Percentiles rank a stretch among this genome's conserved stretches.
These are phyloP conservation scores for Oscheius sp. DNA, from an alignment of 2,888 invertebrate genomes.

Conservation along the genomic window DNA sequence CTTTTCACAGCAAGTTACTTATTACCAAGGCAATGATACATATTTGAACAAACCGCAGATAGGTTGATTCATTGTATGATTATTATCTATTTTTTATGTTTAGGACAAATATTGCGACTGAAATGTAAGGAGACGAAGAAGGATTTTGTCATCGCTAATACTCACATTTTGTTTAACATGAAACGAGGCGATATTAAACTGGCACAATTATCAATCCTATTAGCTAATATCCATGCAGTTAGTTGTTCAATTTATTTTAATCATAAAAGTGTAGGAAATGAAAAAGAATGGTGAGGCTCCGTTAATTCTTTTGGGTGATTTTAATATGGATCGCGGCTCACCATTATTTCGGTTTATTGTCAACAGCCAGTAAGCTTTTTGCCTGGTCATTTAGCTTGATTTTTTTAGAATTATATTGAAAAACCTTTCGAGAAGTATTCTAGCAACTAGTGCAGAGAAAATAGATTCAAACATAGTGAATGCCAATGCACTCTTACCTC, in stretches of 20 bases:
- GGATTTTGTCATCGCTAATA: constrained; percentile 83
- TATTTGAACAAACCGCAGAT: constrained; percentile 53
- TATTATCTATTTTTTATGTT: neutral
- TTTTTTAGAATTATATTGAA: neutral
- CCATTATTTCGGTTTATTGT: constrained; percentile 80
- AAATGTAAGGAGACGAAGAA: constrained; percentile 36
- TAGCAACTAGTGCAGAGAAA: constrained; percentile 28
- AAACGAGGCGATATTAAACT: constrained; percentile 86
- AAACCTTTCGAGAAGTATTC: constrained; percentile 17
- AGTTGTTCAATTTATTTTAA: neutral
- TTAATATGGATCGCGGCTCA: constrained; percentile 84
- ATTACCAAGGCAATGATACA: constrained; percentile 72
- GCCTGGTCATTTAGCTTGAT: no score
- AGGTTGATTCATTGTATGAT: constrained; percentile 30
- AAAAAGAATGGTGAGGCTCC: constrained; percentile 73
- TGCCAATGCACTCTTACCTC: constrained; percentile 17
- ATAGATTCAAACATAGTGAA: constrained; percentile 1
- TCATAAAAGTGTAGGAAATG: constrained; percentile 26
- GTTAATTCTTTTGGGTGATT: constrained; percentile 88
- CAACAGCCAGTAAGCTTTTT: constrained; percentile 53
- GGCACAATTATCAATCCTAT: constrained; percentile 84
- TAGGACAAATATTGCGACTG: constrained; percentile 55
- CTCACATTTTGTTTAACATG: constrained; percentile 92
- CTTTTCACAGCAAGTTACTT: constrained; percentile 80
- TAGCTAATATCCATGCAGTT: constrained; percentile 85